Conservation (phyloP, 2,888 invertebrate species). For the Myathropa florea region DNA sequence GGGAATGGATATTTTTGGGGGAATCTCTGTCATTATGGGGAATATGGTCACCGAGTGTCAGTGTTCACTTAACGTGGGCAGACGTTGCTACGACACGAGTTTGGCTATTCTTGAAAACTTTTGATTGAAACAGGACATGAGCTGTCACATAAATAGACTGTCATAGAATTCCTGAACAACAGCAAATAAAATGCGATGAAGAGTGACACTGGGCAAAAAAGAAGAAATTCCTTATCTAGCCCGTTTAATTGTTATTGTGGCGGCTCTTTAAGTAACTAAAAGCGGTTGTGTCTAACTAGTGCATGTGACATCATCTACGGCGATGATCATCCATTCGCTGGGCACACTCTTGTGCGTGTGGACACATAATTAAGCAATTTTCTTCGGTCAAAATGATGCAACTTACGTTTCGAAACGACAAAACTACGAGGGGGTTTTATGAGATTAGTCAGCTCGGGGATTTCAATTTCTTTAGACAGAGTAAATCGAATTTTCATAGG, state of each 20-base stretch:
- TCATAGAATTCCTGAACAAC: background rate
- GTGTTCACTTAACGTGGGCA: background rate
- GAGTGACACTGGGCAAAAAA: too few species aligned
- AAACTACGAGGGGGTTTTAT: too few species aligned
- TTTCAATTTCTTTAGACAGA: too few species aligned
- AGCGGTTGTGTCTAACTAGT: background rate
- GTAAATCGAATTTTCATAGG: too few species aligned
- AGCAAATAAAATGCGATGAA: conserved; percentile 2
- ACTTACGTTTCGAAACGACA: background rate
- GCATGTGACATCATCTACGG: conserved; percentile 4
- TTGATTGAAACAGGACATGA: background rate
- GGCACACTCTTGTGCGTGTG: conserved; percentile 7
- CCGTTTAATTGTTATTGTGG: background rate
- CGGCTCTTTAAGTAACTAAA: background rate
- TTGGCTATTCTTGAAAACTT: background rate
- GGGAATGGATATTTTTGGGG: background rate
- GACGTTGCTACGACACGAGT: background rate
- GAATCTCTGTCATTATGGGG: background rate
- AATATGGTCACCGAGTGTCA: background rate
- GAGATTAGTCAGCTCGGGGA: too few species aligned
- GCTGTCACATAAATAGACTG: background rate
- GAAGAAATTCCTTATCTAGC: background rate
- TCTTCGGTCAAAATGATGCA: conserved; percentile 1
- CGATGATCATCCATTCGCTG: background rate
- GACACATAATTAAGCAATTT: conserved; percentile 7